phyloP scores from a whole-genome alignment of 37 sponge, comb jelly and placozoan species.

The Aplysina aerophoba region DNA sequence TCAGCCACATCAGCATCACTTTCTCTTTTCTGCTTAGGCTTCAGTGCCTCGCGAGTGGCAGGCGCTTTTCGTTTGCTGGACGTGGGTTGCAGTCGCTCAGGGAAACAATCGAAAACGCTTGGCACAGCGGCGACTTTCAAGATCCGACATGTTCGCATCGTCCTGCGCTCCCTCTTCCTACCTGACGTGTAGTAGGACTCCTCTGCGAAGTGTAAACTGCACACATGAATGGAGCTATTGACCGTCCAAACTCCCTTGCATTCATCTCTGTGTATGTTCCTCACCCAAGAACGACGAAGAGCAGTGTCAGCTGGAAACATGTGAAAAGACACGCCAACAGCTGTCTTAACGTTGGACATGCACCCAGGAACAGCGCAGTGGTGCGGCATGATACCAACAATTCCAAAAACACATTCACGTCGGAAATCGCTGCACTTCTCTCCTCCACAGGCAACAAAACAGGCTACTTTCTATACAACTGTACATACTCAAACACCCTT shows the following conservation, averaged over 20 bases:
- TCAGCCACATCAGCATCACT: no score
- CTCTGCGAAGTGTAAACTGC: slow-evolving; percentile 17
- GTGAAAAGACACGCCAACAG: neutral
- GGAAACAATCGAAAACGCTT: slow-evolving; percentile 13
- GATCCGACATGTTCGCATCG: neutral
- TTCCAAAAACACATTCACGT: neutral
- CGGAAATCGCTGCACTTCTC: neutral
- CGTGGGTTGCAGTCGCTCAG: neutral
- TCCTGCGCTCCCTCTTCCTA: slow-evolving; percentile 13
- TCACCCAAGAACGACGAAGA: slow-evolving; percentile 23
- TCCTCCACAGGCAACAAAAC: slow-evolving; percentile 4
- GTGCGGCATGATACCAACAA: neutral
- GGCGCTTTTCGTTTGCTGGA: neutral
- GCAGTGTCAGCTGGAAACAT: neutral
- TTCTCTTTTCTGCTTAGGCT: no score
- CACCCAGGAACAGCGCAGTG: slow-evolving; percentile 32
- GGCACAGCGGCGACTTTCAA: slow-evolving; percentile 12
- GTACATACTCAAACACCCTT: neutral
- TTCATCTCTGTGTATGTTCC: slow-evolving; percentile 6
- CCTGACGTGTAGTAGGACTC: slow-evolving; percentile 4
- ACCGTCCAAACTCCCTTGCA: slow-evolving; percentile 21
- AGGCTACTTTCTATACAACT: neutral
- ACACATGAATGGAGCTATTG: slow-evolving; percentile 20
- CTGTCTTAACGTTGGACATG: slow-evolving; percentile 17
- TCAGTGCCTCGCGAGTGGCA: no score